Conservation (phyloP, 2,797 vertebrate species). For the Gouania willdenowi region DNA sequence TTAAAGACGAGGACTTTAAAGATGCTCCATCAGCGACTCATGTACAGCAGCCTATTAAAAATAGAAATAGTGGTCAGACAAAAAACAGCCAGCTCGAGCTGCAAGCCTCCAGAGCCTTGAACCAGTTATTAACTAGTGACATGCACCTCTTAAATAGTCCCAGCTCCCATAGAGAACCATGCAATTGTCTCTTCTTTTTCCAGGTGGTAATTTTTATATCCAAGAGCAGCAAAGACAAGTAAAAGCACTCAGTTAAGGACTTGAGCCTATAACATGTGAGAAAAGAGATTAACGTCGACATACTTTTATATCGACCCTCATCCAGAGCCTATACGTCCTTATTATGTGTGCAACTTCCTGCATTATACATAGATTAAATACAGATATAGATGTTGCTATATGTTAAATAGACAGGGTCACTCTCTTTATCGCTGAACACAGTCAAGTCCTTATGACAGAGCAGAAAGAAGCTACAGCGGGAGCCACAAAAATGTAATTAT, state of each 20-base stretch:
- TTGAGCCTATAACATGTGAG: constrained; percentile 11
- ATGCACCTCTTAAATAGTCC: constrained; percentile 28
- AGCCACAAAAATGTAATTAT: too few species aligned
- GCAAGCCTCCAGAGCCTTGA: constrained; percentile 37
- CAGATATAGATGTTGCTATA: too few species aligned
- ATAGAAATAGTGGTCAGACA: constrained; percentile 62
- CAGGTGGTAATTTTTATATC: constrained; percentile 30
- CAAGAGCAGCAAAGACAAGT: constrained; percentile 24
- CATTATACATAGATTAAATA: too few species aligned
- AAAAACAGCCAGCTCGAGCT: constrained; percentile 50
- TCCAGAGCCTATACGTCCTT: too few species aligned
- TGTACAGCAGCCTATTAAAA: constrained; percentile 67
- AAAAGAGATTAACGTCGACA: background rate
- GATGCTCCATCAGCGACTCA: constrained; percentile 42
- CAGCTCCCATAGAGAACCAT: constrained; percentile 28
- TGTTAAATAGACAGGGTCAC: too few species aligned
- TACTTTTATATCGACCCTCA: too few species aligned
- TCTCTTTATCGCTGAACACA: too few species aligned
- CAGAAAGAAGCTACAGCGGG: too few species aligned
- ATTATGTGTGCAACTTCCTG: too few species aligned
- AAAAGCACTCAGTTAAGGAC: constrained; percentile 45
- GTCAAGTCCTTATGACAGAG: too few species aligned
- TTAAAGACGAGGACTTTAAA: constrained; percentile 58
- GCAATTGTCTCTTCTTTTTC: constrained; percentile 17
- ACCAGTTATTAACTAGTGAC: constrained; percentile 36